phyloP scores from a whole-genome alignment of 2,113 vertebrate species.

The Glareola pratincola region DNA sequence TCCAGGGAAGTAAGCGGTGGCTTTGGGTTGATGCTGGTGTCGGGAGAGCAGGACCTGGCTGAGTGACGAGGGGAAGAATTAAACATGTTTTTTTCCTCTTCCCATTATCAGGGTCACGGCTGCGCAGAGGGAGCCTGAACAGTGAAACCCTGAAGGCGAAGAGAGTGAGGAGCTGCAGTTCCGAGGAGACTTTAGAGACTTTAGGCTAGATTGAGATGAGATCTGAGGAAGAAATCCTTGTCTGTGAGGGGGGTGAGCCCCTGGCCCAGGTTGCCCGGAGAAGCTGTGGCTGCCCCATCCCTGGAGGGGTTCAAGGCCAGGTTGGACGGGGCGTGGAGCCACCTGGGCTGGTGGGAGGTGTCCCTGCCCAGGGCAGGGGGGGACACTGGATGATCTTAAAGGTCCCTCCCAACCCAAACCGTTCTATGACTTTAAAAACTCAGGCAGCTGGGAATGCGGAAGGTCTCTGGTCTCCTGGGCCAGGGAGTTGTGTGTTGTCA shows the following conservation, averaged over 20 bases:
- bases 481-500: rapidly evolving
- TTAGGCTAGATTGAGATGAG: no score
- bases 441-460: not conserved
- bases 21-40: not conserved
- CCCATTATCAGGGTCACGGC: not conserved
- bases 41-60: not conserved
- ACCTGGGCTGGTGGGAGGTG: no score
- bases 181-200: not conserved
- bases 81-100: not conserved
- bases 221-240: no score
- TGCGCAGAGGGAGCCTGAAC: rapidly evolving
- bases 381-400: no score
- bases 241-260: no score
- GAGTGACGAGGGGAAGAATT: not conserved
- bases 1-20: not conserved
- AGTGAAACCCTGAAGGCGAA: not conserved
- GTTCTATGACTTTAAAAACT: not conserved
- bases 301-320: no score
- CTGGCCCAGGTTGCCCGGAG: no score
- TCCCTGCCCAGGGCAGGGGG: no score
- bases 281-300: no score
- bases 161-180: not conserved
- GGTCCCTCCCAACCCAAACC: no score
- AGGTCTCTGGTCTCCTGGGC: not conserved
- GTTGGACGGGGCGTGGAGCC: no score